Percentiles rank a stretch among this genome's conserved stretches.
phyloP scores from a whole-genome alignment of 2,113 vertebrate species.

The Procavia capensis region DNA sequence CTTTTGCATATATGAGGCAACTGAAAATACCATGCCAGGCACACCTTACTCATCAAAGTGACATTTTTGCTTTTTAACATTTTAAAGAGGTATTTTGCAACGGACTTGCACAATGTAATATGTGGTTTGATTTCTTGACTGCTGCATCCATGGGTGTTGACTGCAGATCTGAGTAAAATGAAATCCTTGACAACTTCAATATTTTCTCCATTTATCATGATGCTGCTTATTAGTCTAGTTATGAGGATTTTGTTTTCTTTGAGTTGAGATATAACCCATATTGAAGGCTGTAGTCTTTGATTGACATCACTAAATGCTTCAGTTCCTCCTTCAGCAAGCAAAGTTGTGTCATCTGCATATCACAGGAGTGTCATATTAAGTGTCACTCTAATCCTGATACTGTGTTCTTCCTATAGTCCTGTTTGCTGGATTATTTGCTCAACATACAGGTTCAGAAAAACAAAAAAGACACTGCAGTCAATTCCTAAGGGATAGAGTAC shows the following conservation, averaged over 20 bases:
- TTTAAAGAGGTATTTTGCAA: not conserved
- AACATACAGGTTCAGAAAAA: no score
- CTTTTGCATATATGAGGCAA: not conserved
- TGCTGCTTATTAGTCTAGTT: no score
- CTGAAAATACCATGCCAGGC: not conserved
- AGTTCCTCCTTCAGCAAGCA: not conserved
- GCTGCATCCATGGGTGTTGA: not conserved
- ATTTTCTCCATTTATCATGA: not conserved
- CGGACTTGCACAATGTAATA: not conserved
- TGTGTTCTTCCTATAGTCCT: not conserved
- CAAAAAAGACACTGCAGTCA: no score
- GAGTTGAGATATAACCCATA: no score
- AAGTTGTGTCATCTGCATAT: not conserved
- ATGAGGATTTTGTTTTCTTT: no score
- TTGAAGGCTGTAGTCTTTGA: no score
- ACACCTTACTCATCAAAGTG: not conserved
- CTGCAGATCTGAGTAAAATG: not conserved
- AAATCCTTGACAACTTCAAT: not conserved
- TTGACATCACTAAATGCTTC: not conserved
- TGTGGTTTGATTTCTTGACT: not conserved
- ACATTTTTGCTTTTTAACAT: not conserved
- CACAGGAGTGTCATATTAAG: not conserved
- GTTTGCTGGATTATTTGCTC: not conserved
- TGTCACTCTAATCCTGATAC: not conserved
- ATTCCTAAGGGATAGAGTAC: no score